Evolutionary conservation across 2,797 vertebrate species (phyloP), one percentile per base, ranked within the genome.

Genomic region (Helicolenus hilgendorfi): DNA sequence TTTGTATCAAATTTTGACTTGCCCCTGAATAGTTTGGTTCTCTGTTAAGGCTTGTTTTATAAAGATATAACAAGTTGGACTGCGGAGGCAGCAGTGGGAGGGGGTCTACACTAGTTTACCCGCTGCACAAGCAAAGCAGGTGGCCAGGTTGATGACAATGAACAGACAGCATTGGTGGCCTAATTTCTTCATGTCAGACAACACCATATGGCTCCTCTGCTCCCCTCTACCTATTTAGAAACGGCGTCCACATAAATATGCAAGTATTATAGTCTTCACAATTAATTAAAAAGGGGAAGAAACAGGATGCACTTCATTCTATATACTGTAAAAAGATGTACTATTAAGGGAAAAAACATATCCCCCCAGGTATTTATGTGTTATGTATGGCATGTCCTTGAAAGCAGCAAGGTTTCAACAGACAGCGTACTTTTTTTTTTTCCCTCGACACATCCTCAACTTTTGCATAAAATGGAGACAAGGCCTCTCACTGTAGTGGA

Each of bases 101-200:
- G 79, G 76, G 36, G 70, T 82, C 86, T 85, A 83, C 60, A 45
- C 71, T 67, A 81, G 92, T 89, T 91, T 94, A 89, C 88, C 91
- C 78, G 15, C 84, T 80, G 88, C 91, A 91, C 83, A 89, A 91
- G 92, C 94, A 94, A 95, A 96, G 96, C 95, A 97, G 96, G 94
- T 97, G 96, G 96, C 94, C 95, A 94, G 92, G 96, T 93, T 95
- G 96, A 96, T 97, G 97, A 97, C 96, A 97, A 97, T 94, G 93
- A 97, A 96, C 94, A 97, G 97, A 97, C 97, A 98, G 96, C 96
- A 96, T 95, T 95, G 96, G 94, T 97, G 97, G 96, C 97, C 97
- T 97, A 97, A 96, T 98, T 98, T 97, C 95, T 94, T 96, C 95
- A 96, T 96, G 97, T 97, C 96, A 97, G 96, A 97, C 97, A 97